Evolutionary conservation across 2,797 vertebrate genomes (phyloP).

Genomic region (Manis crassicaudata): DNA sequence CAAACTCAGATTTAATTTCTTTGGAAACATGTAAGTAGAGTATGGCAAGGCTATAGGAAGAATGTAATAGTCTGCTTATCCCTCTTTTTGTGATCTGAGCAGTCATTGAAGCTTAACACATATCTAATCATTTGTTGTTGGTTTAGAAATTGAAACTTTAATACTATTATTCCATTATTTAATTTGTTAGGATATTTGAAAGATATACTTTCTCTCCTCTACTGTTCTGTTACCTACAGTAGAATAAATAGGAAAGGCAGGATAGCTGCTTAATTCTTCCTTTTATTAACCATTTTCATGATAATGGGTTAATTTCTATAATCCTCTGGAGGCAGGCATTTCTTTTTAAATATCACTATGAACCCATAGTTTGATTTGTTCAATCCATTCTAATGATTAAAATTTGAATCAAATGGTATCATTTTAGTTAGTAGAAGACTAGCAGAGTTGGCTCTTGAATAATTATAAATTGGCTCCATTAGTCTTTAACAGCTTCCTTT

Average conservation of each 20-base stretch:
- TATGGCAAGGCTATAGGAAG: background rate
- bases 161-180: background rate
- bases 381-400: background rate
- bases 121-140: background rate
- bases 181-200: background rate
- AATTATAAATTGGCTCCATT: background rate
- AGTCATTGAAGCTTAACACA: background rate
- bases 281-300: constrained; percentile 19
- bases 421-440: background rate
- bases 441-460: background rate
- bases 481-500: background rate
- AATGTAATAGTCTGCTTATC: background rate
- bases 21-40: background rate
- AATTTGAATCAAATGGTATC: background rate
- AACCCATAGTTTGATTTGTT: background rate
- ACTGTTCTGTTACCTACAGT: background rate
- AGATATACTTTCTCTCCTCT: background rate
- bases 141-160: background rate
- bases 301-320: background rate
- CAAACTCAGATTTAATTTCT: background rate
- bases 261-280: background rate
- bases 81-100: background rate
- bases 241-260: background rate
- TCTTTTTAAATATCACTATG: background rate
- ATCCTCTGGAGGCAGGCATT: background rate